Conservation (phyloP, 2,888 invertebrate species). For the Caenorhabditis becei region DNA sequence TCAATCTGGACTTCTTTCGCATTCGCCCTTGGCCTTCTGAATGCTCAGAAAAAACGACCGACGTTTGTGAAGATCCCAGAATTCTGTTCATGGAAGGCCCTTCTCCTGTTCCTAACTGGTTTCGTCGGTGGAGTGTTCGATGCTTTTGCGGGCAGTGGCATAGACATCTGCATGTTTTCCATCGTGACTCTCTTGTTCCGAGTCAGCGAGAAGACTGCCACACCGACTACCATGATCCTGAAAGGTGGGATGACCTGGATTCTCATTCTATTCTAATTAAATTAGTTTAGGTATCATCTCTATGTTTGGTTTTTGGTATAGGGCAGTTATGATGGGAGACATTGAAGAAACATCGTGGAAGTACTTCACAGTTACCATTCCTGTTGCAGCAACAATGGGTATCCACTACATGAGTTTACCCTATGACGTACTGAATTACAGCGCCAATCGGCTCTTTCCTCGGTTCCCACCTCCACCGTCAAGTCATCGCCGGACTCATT, state of each 20-base stretch:
- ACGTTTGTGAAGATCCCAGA: slow-evolving; percentile 74
- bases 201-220: slow-evolving; percentile 81
- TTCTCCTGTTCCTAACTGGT: slow-evolving; percentile 78
- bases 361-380: slow-evolving; percentile 71
- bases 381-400: slow-evolving; percentile 72
- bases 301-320: slow-evolving; percentile 77
- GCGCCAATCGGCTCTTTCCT: slow-evolving; percentile 77
- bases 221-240: slow-evolving; percentile 81
- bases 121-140: slow-evolving; percentile 81
- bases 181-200: slow-evolving; percentile 78
- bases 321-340: slow-evolving; percentile 76
- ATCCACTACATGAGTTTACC: too few species aligned
- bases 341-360: slow-evolving; percentile 73
- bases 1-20: slow-evolving; percentile 82
- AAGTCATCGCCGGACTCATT: slow-evolving; percentile 73
- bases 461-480: slow-evolving; percentile 78
- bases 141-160: slow-evolving; percentile 81
- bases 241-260: too few species aligned
- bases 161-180: slow-evolving; percentile 81
- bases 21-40: slow-evolving; percentile 80
- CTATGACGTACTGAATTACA: too few species aligned
- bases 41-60: slow-evolving; percentile 76
- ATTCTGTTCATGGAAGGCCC: slow-evolving; percentile 76
- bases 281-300: slow-evolving; percentile 77
- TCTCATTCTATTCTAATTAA: too few species aligned